Conservation (phyloP, 1,140 invertebrate species). For the Trachelipus rathkii region DNA sequence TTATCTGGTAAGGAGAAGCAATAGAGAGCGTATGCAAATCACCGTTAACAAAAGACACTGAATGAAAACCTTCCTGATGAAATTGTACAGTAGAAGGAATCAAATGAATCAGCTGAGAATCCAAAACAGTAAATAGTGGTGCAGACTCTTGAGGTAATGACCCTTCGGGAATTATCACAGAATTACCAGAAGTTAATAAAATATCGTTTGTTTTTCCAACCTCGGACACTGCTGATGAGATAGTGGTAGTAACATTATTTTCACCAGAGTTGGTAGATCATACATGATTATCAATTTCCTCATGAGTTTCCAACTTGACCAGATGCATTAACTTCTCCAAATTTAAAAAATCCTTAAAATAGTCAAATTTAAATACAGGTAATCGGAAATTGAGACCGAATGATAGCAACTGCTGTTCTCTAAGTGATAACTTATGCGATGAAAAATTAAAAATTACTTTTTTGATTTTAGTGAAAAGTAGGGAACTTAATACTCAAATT, state of each 20-base stretch:
- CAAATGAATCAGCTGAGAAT: conserved; percentile 36
- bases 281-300: not conserved
- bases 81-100: conserved; percentile 33
- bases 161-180: conserved; percentile 31
- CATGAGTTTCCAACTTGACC: no score
- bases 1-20: conserved; percentile 19
- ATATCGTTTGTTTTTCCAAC: conserved; percentile 29
- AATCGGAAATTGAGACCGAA: no score
- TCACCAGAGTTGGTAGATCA: not conserved
- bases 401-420: no score
- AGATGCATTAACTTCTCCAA: no score
- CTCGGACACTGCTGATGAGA: conserved; percentile 26
- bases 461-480: no score
- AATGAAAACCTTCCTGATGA: conserved; percentile 33
- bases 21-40: conserved; percentile 31
- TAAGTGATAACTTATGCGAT: no score
- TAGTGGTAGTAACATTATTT: not conserved
- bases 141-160: conserved; percentile 23
- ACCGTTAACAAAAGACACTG: conserved; percentile 30
- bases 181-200: conserved; percentile 28
- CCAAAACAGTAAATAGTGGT: conserved; percentile 32
- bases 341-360: no score
- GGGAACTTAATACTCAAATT: no score
- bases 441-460: no score
- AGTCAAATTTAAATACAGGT: no score